These are phyloP conservation scores for Tetramorium bicarinatum DNA, from an alignment of 2,888 invertebrate species.

Conservation along the genomic window DNA sequence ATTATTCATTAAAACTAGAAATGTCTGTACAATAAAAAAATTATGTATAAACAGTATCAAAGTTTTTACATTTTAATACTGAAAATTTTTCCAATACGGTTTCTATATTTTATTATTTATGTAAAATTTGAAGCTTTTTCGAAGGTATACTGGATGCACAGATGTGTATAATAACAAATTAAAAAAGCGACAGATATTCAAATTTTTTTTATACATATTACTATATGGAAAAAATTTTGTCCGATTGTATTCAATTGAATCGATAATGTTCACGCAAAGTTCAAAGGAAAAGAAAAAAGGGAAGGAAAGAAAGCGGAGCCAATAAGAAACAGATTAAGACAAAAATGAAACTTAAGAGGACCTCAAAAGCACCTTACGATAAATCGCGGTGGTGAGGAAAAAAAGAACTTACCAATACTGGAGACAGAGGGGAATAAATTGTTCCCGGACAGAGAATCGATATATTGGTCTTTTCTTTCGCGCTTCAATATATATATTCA, in stretches of 20 bases:
- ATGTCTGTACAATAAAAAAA: neutral
- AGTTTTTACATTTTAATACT: neutral
- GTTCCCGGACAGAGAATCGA: constrained; percentile 38
- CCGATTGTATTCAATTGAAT: constrained; percentile 8
- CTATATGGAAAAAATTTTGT: neutral
- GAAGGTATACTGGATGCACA: neutral
- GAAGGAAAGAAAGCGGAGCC: constrained; percentile 11
- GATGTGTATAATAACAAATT: neutral
- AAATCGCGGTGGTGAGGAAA: constrained; percentile 20
- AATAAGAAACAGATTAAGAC: constrained; percentile 52
- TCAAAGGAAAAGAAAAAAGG: constrained; percentile 36
- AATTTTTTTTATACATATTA: neutral
- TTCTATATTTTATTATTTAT: neutral
- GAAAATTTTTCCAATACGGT: neutral
- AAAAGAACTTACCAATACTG: constrained; percentile 29
- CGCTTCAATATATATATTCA: constrained; percentile 42
- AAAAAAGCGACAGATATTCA: neutral
- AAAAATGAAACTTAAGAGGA: constrained; percentile 37
- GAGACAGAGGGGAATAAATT: constrained; percentile 21
- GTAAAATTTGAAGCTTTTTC: neutral
- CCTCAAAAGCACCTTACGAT: constrained; percentile 23
- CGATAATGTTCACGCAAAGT: constrained; percentile 18
- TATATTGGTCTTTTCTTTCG: constrained; percentile 45
- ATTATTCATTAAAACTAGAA: constrained; percentile 1
- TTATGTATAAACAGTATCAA: neutral